Evolutionary conservation across 2,113 vertebrate species (phyloP).

Genomic region (Gopherus flavomarginatus): DNA sequence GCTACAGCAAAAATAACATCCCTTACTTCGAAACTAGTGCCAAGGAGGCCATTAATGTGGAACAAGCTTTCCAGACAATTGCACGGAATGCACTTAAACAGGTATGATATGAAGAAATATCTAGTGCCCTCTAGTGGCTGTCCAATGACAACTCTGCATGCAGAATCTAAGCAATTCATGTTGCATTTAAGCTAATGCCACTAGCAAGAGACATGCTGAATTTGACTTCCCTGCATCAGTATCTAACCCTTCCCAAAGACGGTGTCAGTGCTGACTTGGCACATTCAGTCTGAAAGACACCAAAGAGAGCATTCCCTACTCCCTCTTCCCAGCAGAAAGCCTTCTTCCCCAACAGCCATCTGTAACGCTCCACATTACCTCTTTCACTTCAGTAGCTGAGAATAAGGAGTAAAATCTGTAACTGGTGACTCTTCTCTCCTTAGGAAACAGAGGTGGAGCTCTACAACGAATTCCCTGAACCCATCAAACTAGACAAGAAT

Average conservation of each 20-base stretch:
- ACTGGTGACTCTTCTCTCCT: neutral
- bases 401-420: neutral
- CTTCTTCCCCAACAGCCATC: neutral
- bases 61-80: conserved; percentile 99
- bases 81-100: conserved; percentile 99
- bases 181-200: neutral
- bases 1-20: conserved; percentile 99
- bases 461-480: conserved; percentile 98
- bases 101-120: conserved; percentile 69
- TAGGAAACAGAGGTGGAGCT: conserved; percentile 99
- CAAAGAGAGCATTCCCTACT: neutral
- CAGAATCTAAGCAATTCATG: too few relatives aligned
- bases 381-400: neutral
- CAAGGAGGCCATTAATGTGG: conserved; percentile 99
- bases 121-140: neutral
- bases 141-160: neutral
- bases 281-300: neutral
- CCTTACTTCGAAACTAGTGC: conserved; percentile 99
- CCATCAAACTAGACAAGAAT: conserved; percentile 97
- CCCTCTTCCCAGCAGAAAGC: neutral
- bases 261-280: neutral
- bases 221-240: neutral
- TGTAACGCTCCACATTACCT: neutral
- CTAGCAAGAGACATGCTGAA: neutral
- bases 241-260: neutral